A percentile compares a stretch with the other conserved stretches of the same genome.
Conservation (phyloP, 2,113 vertebrate species). For the Pycnonotus jocosus region DNA sequence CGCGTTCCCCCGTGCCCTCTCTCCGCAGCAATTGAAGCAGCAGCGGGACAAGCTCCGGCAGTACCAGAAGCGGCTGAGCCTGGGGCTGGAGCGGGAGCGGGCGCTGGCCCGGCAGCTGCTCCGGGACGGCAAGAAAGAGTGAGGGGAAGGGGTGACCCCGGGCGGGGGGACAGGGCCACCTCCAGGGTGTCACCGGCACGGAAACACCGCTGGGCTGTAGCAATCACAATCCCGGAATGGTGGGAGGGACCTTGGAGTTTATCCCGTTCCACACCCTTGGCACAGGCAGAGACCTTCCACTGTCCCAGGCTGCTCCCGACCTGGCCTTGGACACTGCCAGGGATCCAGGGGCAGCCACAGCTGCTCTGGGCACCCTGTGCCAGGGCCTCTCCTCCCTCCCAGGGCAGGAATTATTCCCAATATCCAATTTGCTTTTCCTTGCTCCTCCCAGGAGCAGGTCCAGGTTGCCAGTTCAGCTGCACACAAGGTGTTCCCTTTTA, state of each 20-base stretch:
- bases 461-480: fast-evolving
- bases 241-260: too few species aligned
- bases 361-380: background rate
- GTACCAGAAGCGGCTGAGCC: slow-evolving; percentile 82
- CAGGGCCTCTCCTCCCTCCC: fast-evolving
- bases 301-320: background rate
- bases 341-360: background rate
- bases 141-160: background rate
- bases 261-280: background rate
- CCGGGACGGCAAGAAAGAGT: slow-evolving; percentile 87
- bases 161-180: fast-evolving
- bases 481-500: background rate
- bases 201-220: fast-evolving
- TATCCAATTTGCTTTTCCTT: background rate
- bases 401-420: background rate
- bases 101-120: slow-evolving; percentile 83
- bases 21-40: slow-evolving; percentile 87
- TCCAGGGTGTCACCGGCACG: fast-evolving
- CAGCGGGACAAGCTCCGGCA: slow-evolving; percentile 91
- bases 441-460: background rate
- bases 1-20: background rate
- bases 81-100: slow-evolving; percentile 82
- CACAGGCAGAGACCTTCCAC: background rate
- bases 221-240: fast-evolving
- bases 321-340: background rate